Conservation (phyloP, 2,113 vertebrate species). For the Sinocyclocheilus rhinocerous region DNA sequence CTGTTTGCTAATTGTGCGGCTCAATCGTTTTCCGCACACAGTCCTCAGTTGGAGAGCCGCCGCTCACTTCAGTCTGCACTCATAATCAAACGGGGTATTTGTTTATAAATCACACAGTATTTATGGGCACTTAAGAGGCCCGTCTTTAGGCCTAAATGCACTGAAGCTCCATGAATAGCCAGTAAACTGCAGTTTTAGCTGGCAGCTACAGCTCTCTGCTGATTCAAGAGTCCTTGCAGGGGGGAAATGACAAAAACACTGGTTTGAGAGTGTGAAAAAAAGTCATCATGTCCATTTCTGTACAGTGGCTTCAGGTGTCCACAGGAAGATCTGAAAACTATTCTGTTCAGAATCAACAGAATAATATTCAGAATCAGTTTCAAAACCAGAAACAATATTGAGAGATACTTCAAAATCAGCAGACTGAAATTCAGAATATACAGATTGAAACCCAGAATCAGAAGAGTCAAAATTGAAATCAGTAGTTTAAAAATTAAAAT, state of each 20-base stretch:
- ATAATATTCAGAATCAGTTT: neutral
- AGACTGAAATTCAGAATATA: no score
- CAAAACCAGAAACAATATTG: neutral
- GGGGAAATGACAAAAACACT: slow-evolving; percentile 8
- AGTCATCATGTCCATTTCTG: neutral
- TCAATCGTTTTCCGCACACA: slow-evolving; percentile 19
- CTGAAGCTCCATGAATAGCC: slow-evolving; percentile 50
- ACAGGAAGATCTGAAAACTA: neutral
- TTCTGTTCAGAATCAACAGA: neutral
- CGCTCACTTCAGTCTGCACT: slow-evolving; percentile 42
- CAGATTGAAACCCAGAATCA: no score
- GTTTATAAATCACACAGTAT: slow-evolving; percentile 68
- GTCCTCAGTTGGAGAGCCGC: slow-evolving; percentile 7
- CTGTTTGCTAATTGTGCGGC: neutral
- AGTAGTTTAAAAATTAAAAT: no score
- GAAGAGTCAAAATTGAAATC: no score
- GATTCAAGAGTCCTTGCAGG: neutral
- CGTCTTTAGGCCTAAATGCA: slow-evolving; percentile 49
- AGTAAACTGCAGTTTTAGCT: slow-evolving; percentile 35
- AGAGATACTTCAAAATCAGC: neutral
- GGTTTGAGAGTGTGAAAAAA: neutral
- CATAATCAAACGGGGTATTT: slow-evolving; percentile 62
- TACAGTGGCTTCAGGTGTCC: neutral
- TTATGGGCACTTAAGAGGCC: slow-evolving; percentile 62
- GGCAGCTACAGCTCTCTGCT: neutral